phyloP scores from a whole-genome alignment of 1,140 invertebrate species.

The Teleogryllus occipitalis region DNA sequence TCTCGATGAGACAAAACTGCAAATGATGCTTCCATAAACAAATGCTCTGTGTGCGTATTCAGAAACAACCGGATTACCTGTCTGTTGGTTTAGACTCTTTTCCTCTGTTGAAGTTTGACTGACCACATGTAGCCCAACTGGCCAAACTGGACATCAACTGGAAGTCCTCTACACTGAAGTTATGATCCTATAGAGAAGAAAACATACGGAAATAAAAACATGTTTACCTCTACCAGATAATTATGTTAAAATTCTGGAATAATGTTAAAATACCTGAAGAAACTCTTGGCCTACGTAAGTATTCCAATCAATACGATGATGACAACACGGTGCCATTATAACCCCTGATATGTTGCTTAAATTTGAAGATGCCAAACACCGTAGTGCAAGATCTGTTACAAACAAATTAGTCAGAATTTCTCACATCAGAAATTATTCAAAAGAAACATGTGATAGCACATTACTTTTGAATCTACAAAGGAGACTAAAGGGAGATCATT shows the following conservation, averaged over 20 bases:
- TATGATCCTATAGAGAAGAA: not conserved
- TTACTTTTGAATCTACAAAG: no score
- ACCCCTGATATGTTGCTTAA: conserved; percentile 47
- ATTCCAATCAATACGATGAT: conserved; percentile 68
- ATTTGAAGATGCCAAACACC: conserved; percentile 47
- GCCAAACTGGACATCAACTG: not conserved
- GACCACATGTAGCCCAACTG: not conserved
- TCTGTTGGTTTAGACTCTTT: not conserved
- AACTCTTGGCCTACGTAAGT: conserved; percentile 59
- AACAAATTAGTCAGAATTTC: not conserved
- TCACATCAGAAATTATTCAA: no score
- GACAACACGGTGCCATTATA: conserved; percentile 77
- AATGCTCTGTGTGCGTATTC: no score
- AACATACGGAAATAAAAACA: not conserved
- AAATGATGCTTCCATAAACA: no score
- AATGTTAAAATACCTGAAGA: conserved; percentile 42
- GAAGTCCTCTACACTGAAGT: not conserved
- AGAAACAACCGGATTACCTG: not conserved
- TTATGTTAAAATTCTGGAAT: not conserved
- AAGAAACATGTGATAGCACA: no score
- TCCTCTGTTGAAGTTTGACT: not conserved
- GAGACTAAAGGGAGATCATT: no score
- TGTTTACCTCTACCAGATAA: not conserved
- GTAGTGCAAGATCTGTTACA: conserved; percentile 56
- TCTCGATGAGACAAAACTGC: not conserved